Evolutionary conservation across 2,888 invertebrate species (phyloP).

Genomic region (Mythimna loreyi): DNA sequence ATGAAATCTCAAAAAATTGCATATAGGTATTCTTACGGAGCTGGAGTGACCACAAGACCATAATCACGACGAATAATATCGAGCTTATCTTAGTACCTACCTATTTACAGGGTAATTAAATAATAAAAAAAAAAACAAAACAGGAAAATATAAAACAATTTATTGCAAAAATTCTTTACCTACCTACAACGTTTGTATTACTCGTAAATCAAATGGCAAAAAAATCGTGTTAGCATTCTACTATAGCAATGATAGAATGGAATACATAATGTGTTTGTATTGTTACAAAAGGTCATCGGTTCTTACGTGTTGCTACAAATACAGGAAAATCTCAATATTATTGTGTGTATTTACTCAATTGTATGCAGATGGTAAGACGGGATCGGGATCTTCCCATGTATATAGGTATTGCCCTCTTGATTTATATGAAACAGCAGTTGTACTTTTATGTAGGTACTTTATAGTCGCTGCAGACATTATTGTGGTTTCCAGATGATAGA

Average conservation of each 20-base stretch:
- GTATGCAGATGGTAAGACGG: slow-evolving; percentile 17
- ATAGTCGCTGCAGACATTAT: too few species aligned
- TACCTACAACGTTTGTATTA: slow-evolving; percentile 19
- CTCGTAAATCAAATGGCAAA: slow-evolving; percentile 36
- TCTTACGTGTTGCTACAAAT: slow-evolving; percentile 5
- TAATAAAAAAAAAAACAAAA: slow-evolving; percentile 3
- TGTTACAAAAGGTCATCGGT: slow-evolving; percentile 46
- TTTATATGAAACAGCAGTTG: too few species aligned
- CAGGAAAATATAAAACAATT: slow-evolving; percentile 45
- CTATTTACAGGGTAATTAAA: slow-evolving; percentile 39
- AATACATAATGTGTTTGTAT: slow-evolving; percentile 29
- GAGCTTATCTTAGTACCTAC: slow-evolving; percentile 15
- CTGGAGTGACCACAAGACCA: slow-evolving; percentile 10
- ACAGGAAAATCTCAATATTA: slow-evolving; percentile 31
- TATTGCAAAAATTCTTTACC: slow-evolving; percentile 25
- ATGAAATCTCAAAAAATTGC: too few species aligned
- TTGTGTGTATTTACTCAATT: slow-evolving; percentile 20
- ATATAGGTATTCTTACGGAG: not conserved
- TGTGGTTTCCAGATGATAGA: too few species aligned
- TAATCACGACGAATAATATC: slow-evolving; percentile 29
- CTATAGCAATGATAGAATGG: slow-evolving; percentile 34
- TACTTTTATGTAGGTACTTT: too few species aligned
- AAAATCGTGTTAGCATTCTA: slow-evolving; percentile 48
- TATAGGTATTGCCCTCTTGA: not conserved
- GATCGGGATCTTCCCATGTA: not conserved